Percentiles rank a stretch among this genome's conserved stretches.
Conservation (phyloP, 2,888 invertebrate species). For the Callinectes sapidus region DNA sequence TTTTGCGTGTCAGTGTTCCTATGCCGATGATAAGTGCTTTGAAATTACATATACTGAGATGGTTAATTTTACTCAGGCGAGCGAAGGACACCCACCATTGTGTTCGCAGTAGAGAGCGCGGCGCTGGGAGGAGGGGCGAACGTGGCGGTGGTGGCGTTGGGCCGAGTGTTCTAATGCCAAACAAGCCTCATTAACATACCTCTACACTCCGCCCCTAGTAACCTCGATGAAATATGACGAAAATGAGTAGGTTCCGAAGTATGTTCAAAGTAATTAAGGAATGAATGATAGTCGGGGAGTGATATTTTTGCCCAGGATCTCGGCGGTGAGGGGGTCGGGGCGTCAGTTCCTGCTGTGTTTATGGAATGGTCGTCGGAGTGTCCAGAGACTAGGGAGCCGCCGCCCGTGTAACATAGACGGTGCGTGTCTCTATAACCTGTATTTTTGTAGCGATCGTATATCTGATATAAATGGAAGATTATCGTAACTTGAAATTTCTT, state of each 20-base stretch:
- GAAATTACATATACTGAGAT: constrained; percentile 31
- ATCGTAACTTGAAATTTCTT: constrained; percentile 36
- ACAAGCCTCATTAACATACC: constrained; percentile 32
- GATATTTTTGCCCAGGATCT: constrained; percentile 10
- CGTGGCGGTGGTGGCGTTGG: constrained; percentile 16
- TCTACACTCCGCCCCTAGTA: constrained; percentile 20
- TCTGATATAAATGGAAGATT: constrained; percentile 33
- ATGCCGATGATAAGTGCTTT: constrained; percentile 26
- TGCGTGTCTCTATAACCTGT: constrained; percentile 35
- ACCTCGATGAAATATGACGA: constrained; percentile 7
- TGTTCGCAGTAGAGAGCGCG: neutral
- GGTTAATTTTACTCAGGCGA: constrained; percentile 28
- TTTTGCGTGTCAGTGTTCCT: constrained; percentile 19
- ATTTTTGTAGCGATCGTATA: constrained; percentile 31
- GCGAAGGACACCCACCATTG: constrained; percentile 30
- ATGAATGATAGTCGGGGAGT: constrained; percentile 25
- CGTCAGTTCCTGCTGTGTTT: constrained; percentile 5
- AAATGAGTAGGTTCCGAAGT: constrained; percentile 28
- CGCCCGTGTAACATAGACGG: constrained; percentile 30
- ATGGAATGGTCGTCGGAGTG: constrained; percentile 24
- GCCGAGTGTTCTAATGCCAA: neutral
- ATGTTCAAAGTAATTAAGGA: constrained; percentile 34
- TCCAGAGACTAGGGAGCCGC: constrained; percentile 26
- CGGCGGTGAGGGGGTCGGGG: neutral
- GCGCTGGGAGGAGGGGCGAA: constrained; percentile 4